Conservation (phyloP, 1,140 invertebrate species). For the Belonocnema kinseyi region DNA sequence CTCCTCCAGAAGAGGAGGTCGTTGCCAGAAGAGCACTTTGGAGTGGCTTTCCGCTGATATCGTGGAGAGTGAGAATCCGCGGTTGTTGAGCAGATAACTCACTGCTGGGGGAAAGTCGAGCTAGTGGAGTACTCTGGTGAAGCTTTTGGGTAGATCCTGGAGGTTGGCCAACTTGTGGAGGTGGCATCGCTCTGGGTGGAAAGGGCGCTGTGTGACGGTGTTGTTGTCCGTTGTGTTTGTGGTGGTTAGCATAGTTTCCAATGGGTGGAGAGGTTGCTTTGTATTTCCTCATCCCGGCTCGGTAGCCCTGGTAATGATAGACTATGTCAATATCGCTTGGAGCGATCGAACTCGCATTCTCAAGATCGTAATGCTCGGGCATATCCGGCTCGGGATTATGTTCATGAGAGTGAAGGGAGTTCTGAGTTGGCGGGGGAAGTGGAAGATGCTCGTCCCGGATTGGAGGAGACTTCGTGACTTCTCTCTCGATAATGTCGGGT, state of each 20-base stretch:
- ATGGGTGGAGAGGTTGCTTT: conserved; percentile 87
- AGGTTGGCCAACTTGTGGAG: conserved; percentile 80
- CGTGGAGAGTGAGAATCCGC: conserved; percentile 92
- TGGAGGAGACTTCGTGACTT: conserved; percentile 88
- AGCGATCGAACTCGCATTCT: conserved; percentile 97
- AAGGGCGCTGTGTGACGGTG: conserved; percentile 84
- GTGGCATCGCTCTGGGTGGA: conserved; percentile 81
- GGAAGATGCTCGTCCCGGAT: conserved; percentile 85
- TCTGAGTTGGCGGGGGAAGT: conserved; percentile 80
- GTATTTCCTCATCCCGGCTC: conserved; percentile 90
- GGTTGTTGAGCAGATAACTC: conserved; percentile 94
- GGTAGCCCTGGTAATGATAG: conserved; percentile 96
- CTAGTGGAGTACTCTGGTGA: conserved; percentile 91
- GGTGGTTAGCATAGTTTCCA: conserved; percentile 81
- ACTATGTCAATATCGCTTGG: conserved; percentile 98
- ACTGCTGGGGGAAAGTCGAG: conserved; percentile 92
- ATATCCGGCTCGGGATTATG: conserved; percentile 85
- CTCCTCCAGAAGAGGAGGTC: conserved; percentile 89
- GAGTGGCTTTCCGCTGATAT: conserved; percentile 93
- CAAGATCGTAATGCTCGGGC: conserved; percentile 96
- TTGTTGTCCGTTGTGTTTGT: conserved; percentile 85
- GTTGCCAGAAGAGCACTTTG: conserved; percentile 92
- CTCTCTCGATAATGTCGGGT: conserved; percentile 94
- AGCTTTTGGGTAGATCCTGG: conserved; percentile 79
- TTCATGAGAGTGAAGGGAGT: conserved; percentile 80